Conservation (phyloP, 1,140 invertebrate species). For the Anagrus nilaparvatae region DNA sequence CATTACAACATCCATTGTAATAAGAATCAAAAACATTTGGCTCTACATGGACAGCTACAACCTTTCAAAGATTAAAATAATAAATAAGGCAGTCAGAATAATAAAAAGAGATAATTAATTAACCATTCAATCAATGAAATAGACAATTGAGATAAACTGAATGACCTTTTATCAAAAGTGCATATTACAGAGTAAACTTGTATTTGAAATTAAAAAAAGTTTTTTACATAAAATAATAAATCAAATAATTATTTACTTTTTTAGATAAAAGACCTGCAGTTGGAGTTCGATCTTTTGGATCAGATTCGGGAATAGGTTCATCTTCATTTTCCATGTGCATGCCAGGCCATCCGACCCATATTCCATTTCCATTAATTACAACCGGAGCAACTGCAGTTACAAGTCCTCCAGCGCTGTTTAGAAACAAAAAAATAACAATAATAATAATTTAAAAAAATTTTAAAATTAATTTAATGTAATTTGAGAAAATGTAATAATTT, state of each 20-base stretch:
- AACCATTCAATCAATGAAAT: too few species aligned
- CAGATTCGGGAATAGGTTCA: constrained; percentile 72
- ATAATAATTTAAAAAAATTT: too few species aligned
- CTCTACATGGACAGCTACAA: constrained; percentile 68
- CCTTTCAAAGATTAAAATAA: constrained; percentile 43
- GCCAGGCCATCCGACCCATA: constrained; percentile 87
- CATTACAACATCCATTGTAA: constrained; percentile 88
- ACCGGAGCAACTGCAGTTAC: constrained; percentile 85
- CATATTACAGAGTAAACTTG: too few species aligned
- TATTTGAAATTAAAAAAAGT: too few species aligned
- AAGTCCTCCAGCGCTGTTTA: constrained; percentile 73
- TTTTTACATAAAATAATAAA: too few species aligned
- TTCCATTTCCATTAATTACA: constrained; percentile 68
- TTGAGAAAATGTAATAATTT: too few species aligned
- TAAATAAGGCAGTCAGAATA: too few species aligned
- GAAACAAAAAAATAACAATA: constrained; percentile 16
- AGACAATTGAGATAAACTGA: too few species aligned
- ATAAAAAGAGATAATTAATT: too few species aligned
- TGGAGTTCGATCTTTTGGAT: constrained; percentile 72
- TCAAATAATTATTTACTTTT: constrained; percentile 50
- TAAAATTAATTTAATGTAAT: too few species aligned
- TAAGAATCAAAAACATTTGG: constrained; percentile 68
- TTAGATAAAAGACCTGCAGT: constrained; percentile 72
- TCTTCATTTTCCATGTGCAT: constrained; percentile 64
- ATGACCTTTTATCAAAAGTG: too few species aligned